Percentiles rank a stretch among this genome's conserved stretches.
phyloP scores from a whole-genome alignment of 2,888 invertebrate species.

The Conomelus anceps region DNA sequence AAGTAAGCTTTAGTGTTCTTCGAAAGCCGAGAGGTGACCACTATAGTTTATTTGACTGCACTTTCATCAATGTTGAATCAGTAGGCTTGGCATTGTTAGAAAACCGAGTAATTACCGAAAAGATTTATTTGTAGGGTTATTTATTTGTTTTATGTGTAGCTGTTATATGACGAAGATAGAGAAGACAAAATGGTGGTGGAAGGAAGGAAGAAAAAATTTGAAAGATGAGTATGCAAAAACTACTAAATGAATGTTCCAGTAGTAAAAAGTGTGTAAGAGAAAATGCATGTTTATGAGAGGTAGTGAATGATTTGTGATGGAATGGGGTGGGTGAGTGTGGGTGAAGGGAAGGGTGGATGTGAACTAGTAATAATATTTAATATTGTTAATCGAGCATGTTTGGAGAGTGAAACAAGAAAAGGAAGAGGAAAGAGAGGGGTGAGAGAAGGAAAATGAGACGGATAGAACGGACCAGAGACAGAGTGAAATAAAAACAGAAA shows the following conservation, averaged over 20 bases:
- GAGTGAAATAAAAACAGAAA: background rate
- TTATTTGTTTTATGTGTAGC: too few relatives aligned
- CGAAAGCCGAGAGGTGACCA: too few relatives aligned
- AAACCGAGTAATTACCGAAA: too few relatives aligned
- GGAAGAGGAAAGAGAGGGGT: background rate
- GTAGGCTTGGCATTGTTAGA: too few relatives aligned
- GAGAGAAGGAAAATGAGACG: background rate
- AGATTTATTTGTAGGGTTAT: too few relatives aligned
- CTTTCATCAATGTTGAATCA: too few relatives aligned
- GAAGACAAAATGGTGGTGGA: too few relatives aligned
- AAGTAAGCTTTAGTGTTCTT: too few relatives aligned
- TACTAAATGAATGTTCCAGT: background rate
- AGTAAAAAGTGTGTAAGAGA: background rate
- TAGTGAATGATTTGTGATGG: background rate
- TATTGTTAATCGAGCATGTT: background rate
- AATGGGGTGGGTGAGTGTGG: constrained; percentile 1
- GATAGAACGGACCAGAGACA: background rate
- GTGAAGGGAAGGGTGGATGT: background rate
- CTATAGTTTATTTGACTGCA: too few relatives aligned
- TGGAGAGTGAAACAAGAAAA: background rate
- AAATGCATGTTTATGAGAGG: background rate
- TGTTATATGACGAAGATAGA: too few relatives aligned
- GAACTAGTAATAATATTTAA: background rate
- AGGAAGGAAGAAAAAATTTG: background rate
- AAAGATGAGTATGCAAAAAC: background rate